Conservation (phyloP, 2,797 vertebrate species). For the Lacerta agilis region DNA sequence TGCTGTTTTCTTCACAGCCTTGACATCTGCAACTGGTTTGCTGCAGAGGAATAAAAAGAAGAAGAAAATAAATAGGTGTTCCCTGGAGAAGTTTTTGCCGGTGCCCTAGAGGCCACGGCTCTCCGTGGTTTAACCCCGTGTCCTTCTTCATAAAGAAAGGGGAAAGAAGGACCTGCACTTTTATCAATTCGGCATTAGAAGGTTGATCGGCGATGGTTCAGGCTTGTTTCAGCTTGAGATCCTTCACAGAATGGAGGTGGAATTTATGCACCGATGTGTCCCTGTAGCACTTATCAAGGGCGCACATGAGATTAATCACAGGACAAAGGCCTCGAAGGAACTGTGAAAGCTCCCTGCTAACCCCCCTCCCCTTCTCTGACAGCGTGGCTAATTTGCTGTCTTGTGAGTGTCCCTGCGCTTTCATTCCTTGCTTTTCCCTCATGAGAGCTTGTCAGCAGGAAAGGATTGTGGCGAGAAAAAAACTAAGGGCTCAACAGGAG, state of each 20-base stretch:
- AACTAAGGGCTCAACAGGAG: slow-evolving; percentile 4
- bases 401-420: slow-evolving; percentile 19
- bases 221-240: slow-evolving; percentile 34
- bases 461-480: neutral
- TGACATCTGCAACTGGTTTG: slow-evolving; percentile 22
- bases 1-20: slow-evolving; percentile 36
- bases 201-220: slow-evolving; percentile 39
- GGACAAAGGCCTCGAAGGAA: slow-evolving; percentile 20
- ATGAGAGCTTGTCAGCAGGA: neutral
- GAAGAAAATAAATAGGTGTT: slow-evolving; percentile 34
- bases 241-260: neutral
- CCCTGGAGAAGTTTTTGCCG: slow-evolving; percentile 11
- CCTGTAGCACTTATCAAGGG: slow-evolving; percentile 43
- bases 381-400: slow-evolving; percentile 24
- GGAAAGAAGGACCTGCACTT: slow-evolving; percentile 30
- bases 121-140: slow-evolving; percentile 20
- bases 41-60: neutral
- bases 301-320: slow-evolving; percentile 39
- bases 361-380: neutral
- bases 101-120: slow-evolving; percentile 1
- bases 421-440: neutral
- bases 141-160: slow-evolving; percentile 27
- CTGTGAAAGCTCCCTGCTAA: neutral
- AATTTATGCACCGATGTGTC: neutral
- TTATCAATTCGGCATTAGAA: slow-evolving; percentile 37